Conservation (phyloP, 2,113 vertebrate species). For the Arvicanthis niloticus region DNA sequence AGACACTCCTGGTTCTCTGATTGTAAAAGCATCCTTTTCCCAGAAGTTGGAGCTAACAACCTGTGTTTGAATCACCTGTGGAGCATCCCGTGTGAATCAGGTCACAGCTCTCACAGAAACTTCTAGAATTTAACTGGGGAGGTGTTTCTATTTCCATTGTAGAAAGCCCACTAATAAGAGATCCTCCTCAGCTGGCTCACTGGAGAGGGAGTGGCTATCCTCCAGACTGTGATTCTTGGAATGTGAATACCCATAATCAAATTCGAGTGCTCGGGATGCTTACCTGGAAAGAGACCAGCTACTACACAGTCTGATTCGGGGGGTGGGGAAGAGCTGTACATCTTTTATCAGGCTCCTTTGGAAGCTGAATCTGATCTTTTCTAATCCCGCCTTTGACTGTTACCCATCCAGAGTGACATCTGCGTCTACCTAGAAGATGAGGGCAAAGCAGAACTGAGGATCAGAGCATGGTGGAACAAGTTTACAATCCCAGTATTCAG, state of each 20-base stretch:
- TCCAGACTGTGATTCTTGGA: background rate
- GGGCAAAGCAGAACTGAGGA: background rate
- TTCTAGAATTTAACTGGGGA: background rate
- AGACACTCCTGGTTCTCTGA: fast-evolving
- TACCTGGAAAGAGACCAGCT: background rate
- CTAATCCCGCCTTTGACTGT: background rate
- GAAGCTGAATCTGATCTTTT: background rate
- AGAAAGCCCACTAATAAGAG: background rate
- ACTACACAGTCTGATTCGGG: background rate
- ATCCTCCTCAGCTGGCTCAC: background rate
- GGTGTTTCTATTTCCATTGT: background rate
- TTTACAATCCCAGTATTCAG: background rate
- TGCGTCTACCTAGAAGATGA: background rate
- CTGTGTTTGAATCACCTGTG: background rate
- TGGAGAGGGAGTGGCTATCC: background rate
- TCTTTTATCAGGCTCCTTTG: background rate
- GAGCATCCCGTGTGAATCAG: too few species aligned
- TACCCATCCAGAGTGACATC: background rate
- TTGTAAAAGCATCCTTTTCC: background rate
- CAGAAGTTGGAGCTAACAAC: background rate
- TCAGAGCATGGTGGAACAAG: too few species aligned
- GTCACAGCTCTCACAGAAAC: background rate
- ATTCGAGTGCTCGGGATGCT: background rate
- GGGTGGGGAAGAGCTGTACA: background rate
- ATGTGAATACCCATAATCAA: background rate